A percentile compares a stretch with the other conserved stretches of the same genome.
Evolutionary conservation across 2,888 invertebrate species (phyloP).

Genomic region (Alcis repandata): DNA sequence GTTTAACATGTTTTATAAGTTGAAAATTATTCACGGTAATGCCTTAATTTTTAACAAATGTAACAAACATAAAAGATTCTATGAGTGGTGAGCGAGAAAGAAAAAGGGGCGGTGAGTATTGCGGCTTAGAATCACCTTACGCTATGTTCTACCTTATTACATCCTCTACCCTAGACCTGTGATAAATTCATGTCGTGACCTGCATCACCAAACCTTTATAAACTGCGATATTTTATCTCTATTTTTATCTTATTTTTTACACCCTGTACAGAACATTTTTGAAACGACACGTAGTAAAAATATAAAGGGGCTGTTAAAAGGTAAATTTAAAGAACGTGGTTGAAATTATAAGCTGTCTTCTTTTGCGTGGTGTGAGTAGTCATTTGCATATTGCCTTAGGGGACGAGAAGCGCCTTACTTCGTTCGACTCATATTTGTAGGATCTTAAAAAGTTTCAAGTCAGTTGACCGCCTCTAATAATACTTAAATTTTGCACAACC

Average conservation of each 20-base stretch:
- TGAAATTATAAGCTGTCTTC: conserved; percentile 72
- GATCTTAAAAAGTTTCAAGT: conserved; percentile 16
- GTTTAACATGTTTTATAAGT: no score
- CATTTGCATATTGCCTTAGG: conserved; percentile 68
- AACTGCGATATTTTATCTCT: conserved; percentile 70
- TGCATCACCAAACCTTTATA: conserved; percentile 71
- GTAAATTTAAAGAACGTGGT: conserved; percentile 79
- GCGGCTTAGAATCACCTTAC: background rate
- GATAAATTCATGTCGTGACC: conserved; percentile 77
- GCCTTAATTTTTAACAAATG: no score
- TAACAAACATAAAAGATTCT: no score
- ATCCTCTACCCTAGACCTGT: conserved; percentile 69
- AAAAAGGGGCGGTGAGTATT: background rate
- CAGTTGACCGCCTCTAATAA: background rate
- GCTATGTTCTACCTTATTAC: conserved; percentile 70
- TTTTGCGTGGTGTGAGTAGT: conserved; percentile 53
- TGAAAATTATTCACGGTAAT: no score
- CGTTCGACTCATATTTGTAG: conserved; percentile 36
- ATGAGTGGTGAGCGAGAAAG: background rate
- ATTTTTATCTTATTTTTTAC: conserved; percentile 68
- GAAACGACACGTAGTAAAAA: conserved; percentile 77
- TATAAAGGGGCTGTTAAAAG: conserved; percentile 79
- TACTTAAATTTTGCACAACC: background rate
- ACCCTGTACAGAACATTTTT: conserved; percentile 66
- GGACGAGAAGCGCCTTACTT: conserved; percentile 43